A percentile compares a stretch with the other conserved stretches of the same genome.
Evolutionary conservation across 37 sponge, comb jelly and placozoan genomes (phyloP).

Genomic region (Crambe crambe): DNA sequence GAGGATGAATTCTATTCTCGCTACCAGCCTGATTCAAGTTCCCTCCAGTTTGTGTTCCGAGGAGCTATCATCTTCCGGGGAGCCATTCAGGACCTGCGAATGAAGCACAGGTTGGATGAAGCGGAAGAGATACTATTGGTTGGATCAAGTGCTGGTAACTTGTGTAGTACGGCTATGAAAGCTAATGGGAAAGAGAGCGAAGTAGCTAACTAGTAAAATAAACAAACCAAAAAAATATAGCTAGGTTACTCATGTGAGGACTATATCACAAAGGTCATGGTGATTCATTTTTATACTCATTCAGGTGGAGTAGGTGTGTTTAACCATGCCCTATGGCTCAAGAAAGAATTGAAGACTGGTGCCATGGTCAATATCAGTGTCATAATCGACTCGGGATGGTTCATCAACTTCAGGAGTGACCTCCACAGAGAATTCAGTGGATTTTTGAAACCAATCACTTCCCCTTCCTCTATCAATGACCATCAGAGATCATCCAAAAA

Average conservation of each 20-base stretch:
- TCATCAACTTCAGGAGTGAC: conserved; percentile 70
- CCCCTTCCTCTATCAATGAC: no score
- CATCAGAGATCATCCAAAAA: no score
- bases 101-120: conserved; percentile 5
- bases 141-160: conserved; percentile 85
- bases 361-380: not conserved
- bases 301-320: conserved; percentile 74
- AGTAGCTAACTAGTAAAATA: no score
- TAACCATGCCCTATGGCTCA: conserved; percentile 62
- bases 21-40: not conserved
- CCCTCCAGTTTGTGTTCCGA: conserved; percentile 73
- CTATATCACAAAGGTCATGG: no score
- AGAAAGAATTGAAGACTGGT: not conserved
- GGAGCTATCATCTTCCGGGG: conserved; percentile 44
- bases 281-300: no score
- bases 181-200: no score
- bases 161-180: no score
- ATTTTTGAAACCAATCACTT: no score
- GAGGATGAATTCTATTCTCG: not conserved
- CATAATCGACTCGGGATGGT: conserved; percentile 80
- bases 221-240: no score
- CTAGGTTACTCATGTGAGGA: no score
- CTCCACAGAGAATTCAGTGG: no score
- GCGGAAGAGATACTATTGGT: conserved; percentile 57
- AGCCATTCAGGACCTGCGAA: conserved; percentile 37